Conservation (phyloP, 1,140 invertebrate species). For the Spodoptera frugiperda region DNA sequence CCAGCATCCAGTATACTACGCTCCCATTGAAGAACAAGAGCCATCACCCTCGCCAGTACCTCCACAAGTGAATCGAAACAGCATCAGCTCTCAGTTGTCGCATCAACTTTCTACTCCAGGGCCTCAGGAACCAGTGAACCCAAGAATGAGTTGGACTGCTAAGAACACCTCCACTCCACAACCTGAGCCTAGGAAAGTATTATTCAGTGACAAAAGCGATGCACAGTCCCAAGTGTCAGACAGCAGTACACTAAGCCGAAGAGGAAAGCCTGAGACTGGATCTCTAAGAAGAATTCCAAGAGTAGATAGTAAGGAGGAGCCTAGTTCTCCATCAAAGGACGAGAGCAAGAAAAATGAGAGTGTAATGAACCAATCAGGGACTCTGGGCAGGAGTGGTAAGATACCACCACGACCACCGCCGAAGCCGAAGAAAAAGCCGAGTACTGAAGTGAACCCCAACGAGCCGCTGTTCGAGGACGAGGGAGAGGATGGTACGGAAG, state of each 20-base stretch:
- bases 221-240: constrained; percentile 67
- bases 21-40: constrained; percentile 90
- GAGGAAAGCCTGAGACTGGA: constrained; percentile 80
- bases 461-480: constrained; percentile 93
- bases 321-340: constrained; percentile 75
- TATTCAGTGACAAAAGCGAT: constrained; percentile 69
- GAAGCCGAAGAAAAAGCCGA: constrained; percentile 91
- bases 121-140: constrained; percentile 76
- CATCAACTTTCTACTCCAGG: constrained; percentile 75
- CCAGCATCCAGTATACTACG: constrained; percentile 84
- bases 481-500: constrained; percentile 94
- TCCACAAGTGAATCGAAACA: constrained; percentile 72
- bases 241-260: constrained; percentile 71
- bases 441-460: constrained; percentile 82
- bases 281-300: constrained; percentile 75
- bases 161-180: constrained; percentile 83
- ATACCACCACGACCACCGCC: constrained; percentile 93
- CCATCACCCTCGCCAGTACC: constrained; percentile 79
- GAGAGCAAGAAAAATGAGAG: constrained; percentile 75
- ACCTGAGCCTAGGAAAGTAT: constrained; percentile 73
- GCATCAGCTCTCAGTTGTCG: constrained; percentile 73
- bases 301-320: constrained; percentile 69
- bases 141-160: constrained; percentile 82
- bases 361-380: constrained; percentile 74
- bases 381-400: constrained; percentile 87